These are phyloP conservation scores for Pelvicachromis taeniatus DNA, from an alignment of 2,113 vertebrate genomes.

Conservation along the genomic window DNA sequence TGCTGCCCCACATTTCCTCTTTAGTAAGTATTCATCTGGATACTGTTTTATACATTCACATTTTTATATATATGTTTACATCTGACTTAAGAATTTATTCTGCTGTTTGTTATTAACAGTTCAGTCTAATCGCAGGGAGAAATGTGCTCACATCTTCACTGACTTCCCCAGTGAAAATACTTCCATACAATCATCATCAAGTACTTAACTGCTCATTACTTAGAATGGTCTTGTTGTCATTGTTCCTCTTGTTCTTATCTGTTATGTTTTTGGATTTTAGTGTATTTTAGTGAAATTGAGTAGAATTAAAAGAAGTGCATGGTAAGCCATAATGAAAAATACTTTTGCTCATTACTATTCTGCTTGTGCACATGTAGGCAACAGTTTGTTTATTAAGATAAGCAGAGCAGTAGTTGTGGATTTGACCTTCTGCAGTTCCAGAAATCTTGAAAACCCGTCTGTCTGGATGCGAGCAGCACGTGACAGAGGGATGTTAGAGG, in stretches of 20 bases:
- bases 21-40: not conserved
- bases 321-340: not conserved
- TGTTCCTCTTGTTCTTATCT: not conserved
- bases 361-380: not conserved
- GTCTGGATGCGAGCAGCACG: not conserved
- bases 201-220: not conserved
- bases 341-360: accelerated
- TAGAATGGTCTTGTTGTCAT: not conserved
- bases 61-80: not conserved
- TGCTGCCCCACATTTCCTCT: accelerated
- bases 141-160: not conserved
- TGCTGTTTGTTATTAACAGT: not conserved
- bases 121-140: not conserved
- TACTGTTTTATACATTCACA: not conserved
- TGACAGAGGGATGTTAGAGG: not conserved
- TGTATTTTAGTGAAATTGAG: not conserved
- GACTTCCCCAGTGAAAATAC: not conserved
- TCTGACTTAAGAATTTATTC: not conserved
- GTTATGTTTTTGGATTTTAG: not conserved
- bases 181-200: not conserved
- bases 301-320: not conserved
- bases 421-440: not conserved
- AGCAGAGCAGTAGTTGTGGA: not conserved
- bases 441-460: not conserved
- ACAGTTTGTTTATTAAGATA: not conserved